Evolutionary conservation across 2,797 vertebrate species (phyloP).

Genomic region (Coregonus suidteri): DNA sequence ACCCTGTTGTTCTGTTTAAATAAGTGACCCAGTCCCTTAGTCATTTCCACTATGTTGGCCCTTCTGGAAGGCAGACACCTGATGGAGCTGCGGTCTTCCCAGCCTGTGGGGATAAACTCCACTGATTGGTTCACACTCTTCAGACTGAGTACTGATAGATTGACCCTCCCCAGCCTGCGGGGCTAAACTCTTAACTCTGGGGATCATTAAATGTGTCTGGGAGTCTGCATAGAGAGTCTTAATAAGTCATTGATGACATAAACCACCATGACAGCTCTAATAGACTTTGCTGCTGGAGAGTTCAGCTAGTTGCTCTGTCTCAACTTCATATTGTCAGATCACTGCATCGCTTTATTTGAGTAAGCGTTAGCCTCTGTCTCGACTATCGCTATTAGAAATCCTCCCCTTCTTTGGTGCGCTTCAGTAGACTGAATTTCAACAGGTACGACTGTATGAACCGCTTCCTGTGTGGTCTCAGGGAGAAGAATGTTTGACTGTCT

Average conservation of each 20-base stretch:
- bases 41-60: neutral
- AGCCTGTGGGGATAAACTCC: neutral
- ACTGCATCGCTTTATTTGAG: conserved; percentile 37
- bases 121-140: conserved; percentile 18
- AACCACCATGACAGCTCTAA: conserved; percentile 56
- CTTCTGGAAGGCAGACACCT: no score
- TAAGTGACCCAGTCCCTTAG: neutral
- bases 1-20: neutral
- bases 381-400: neutral
- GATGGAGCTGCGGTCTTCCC: no score
- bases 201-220: conserved; percentile 40
- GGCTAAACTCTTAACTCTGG: conserved; percentile 25
- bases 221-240: conserved; percentile 30
- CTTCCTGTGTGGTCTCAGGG: neutral
- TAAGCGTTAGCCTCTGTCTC: neutral
- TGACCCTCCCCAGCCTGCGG: conserved; percentile 23
- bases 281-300: neutral
- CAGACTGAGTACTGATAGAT: conserved; percentile 25
- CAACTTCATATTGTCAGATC: conserved; percentile 29
- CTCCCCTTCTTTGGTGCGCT: neutral
- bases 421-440: neutral
- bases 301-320: neutral
- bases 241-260: conserved; percentile 27
- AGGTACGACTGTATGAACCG: neutral
- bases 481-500: neutral